These are phyloP conservation scores for Aphelocoma californica DNA, from an alignment of 2,797 vertebrate genomes.

Conservation along the genomic window DNA sequence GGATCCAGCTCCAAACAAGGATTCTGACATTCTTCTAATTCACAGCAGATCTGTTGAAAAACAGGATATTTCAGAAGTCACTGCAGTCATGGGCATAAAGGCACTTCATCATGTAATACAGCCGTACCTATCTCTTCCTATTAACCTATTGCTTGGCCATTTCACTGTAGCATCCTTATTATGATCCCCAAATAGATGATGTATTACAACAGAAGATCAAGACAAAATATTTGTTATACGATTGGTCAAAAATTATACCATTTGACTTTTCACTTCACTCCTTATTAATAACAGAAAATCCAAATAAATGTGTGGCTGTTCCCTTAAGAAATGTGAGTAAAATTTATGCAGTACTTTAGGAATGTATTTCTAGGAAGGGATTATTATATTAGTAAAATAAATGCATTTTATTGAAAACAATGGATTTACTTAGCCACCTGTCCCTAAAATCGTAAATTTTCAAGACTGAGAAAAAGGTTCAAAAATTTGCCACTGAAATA, in stretches of 20 bases:
- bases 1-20: constrained; percentile 83
- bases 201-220: not conserved
- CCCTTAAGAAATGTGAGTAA: not conserved
- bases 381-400: not conserved
- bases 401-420: not conserved
- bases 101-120: not conserved
- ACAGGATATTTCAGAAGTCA: not conserved
- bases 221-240: not conserved
- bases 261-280: not conserved
- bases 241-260: not conserved
- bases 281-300: not conserved
- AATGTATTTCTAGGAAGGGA: not conserved
- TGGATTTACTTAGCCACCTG: not conserved
- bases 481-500: not conserved
- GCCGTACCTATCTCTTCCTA: not conserved
- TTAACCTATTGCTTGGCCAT: not conserved
- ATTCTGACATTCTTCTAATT: constrained; percentile 86
- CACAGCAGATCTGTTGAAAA: constrained; percentile 86
- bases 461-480: not conserved
- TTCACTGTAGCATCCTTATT: not conserved
- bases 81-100: not conserved
- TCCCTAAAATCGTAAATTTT: not conserved
- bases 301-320: not conserved
- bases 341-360: not conserved
- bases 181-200: not conserved